Conservation (phyloP, 2,888 invertebrate genomes). For the Erpobdella octoculata region DNA sequence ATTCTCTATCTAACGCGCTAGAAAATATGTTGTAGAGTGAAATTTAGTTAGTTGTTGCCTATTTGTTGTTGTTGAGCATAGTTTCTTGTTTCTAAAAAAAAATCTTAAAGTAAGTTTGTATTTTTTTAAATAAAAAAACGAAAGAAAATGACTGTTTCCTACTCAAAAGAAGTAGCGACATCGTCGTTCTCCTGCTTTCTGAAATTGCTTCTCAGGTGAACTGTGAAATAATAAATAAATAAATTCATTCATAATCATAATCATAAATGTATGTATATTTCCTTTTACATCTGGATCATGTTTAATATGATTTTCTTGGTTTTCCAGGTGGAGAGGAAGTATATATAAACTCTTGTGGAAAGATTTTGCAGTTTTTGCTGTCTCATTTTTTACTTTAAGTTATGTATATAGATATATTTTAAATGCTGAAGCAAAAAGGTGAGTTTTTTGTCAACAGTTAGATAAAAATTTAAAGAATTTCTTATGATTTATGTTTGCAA, state of each 20-base stretch:
- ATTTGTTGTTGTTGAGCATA: not conserved
- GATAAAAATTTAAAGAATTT: not conserved
- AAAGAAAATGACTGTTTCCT: slow-evolving; percentile 41
- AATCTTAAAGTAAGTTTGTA: not conserved
- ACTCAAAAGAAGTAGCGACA: slow-evolving; percentile 38
- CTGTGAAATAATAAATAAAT: too few relatives aligned
- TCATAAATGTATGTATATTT: not conserved
- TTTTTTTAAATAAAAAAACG: not conserved
- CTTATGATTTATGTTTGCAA: not conserved
- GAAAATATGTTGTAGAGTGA: not conserved
- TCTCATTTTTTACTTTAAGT: slow-evolving; percentile 71
- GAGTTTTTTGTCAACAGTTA: slow-evolving; percentile 45
- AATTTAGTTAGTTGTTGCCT: not conserved
- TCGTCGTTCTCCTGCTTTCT: slow-evolving; percentile 37
- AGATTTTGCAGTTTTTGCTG: slow-evolving; percentile 72
- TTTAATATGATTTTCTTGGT: not conserved
- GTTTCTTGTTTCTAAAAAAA: not conserved
- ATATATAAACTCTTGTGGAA: slow-evolving; percentile 89
- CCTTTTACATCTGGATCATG: not conserved
- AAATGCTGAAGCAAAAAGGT: slow-evolving; percentile 64
- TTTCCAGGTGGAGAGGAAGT: slow-evolving; percentile 79
- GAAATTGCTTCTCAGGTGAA: slow-evolving; percentile 50
- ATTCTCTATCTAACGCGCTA: not conserved
- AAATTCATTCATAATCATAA: not conserved
- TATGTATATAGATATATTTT: slow-evolving; percentile 68